These are phyloP conservation scores for Cheirogaleus major DNA, from an alignment of 2,797 vertebrate species.

Conservation along the genomic window DNA sequence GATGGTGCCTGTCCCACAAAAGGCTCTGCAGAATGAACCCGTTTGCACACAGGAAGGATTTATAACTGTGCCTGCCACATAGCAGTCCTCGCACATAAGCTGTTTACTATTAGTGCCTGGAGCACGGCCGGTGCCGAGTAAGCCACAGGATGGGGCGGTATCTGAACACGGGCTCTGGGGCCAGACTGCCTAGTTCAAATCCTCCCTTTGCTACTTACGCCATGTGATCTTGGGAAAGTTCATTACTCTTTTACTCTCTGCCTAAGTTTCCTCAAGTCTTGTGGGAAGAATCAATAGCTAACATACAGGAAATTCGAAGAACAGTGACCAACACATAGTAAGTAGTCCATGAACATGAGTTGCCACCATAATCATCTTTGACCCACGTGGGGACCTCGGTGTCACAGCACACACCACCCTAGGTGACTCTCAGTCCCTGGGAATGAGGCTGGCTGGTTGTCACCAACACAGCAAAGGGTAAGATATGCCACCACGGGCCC, in stretches of 20 bases:
- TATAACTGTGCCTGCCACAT: fast-evolving
- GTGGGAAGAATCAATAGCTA: background rate
- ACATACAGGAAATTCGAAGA: background rate
- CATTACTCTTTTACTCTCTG: background rate
- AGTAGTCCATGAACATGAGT: background rate
- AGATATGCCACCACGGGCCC: background rate
- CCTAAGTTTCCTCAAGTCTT: background rate
- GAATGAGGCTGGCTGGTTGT: background rate
- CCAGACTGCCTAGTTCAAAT: background rate
- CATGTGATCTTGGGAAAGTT: background rate
- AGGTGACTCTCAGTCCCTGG: background rate
- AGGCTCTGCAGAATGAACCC: background rate
- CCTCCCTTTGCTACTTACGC: background rate
- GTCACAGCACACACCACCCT: background rate
- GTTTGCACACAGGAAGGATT: fast-evolving
- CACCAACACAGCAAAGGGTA: fast-evolving
- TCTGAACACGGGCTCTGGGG: background rate
- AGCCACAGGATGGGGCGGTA: fast-evolving
- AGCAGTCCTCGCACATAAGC: fast-evolving
- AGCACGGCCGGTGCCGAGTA: fast-evolving
- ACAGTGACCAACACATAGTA: fast-evolving
- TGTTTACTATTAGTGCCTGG: fast-evolving
- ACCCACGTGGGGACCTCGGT: background rate
- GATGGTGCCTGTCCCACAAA: background rate
- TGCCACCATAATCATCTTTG: background rate